These are phyloP conservation scores for Scaptomyza parva DNA, from an alignment of 2,888 invertebrate species.

Conservation along the genomic window DNA sequence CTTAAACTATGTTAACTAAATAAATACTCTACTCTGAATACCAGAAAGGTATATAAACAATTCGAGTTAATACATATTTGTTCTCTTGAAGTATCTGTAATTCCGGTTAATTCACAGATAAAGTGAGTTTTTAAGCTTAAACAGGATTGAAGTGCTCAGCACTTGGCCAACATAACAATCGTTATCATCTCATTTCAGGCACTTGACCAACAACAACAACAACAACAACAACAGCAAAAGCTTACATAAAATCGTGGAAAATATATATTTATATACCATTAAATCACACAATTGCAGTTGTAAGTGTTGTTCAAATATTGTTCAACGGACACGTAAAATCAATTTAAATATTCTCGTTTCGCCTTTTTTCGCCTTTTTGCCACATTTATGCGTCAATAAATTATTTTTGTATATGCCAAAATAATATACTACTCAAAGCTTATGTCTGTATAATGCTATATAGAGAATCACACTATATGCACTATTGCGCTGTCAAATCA, in stretches of 20 bases:
- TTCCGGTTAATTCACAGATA: constrained; percentile 46
- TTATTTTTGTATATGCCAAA: constrained; percentile 63
- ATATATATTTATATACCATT: background rate
- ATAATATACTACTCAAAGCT: constrained; percentile 25
- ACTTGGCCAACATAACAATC: constrained; percentile 11
- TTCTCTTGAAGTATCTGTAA: constrained; percentile 12
- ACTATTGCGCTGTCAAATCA: constrained; percentile 62
- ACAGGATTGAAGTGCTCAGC: constrained; percentile 19
- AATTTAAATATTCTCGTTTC: constrained; percentile 60
- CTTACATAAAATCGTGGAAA: no score
- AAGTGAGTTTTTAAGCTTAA: constrained; percentile 22
- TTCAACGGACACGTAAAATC: constrained; percentile 54
- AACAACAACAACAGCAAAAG: no score
- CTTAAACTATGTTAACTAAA: no score
- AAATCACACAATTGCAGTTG: constrained; percentile 6
- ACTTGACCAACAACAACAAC: constrained; percentile 44
- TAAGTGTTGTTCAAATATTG: constrained; percentile 13
- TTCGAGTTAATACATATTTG: background rate
- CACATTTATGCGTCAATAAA: constrained; percentile 77
- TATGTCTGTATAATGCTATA: constrained; percentile 14
- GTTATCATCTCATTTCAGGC: constrained; percentile 14
- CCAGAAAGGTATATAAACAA: background rate
- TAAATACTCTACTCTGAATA: background rate
- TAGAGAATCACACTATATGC: constrained; percentile 15
- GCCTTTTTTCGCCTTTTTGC: constrained; percentile 66